A percentile compares a stretch with the other conserved stretches of the same genome.
Conservation (phyloP, 2,797 vertebrate genomes). For the Margarornis squamiger region DNA sequence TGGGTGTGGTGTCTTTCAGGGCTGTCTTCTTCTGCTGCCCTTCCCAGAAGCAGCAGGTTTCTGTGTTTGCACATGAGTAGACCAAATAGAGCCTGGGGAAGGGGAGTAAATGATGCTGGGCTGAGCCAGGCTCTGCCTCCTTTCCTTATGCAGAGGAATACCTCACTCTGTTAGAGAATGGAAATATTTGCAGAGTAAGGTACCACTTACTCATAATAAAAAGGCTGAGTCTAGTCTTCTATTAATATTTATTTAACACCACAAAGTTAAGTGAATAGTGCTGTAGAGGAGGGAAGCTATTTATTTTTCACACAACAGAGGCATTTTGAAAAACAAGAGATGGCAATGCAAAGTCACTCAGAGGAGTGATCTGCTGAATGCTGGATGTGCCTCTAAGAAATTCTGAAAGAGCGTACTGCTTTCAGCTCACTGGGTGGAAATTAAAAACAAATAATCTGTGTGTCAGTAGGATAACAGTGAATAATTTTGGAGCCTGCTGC, state of each 20-base stretch:
- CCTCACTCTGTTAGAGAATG: not conserved
- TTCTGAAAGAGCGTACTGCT: not conserved
- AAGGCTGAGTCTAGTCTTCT: not conserved
- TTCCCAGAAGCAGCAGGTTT: not conserved
- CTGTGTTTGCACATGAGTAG: not conserved
- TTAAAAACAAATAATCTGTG: constrained; percentile 38
- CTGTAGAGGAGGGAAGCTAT: constrained; percentile 26
- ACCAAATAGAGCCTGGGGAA: not conserved
- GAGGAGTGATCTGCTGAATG: not conserved
- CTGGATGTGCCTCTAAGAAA: not conserved
- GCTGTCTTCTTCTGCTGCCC: not conserved
- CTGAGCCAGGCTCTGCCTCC: not conserved
- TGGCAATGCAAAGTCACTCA: not conserved
- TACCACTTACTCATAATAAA: constrained; percentile 2
- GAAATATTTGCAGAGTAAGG: constrained; percentile 44
- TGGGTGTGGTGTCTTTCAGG: not conserved
- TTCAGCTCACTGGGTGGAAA: constrained; percentile 17
- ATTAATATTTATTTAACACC: constrained; percentile 55
- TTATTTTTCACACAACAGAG: constrained; percentile 56
- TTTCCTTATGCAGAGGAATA: not conserved
- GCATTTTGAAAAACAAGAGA: constrained; percentile 44
- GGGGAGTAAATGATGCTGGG: not conserved
- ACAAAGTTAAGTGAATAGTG: not conserved
- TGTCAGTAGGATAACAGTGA: not conserved
- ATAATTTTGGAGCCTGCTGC: constrained; percentile 15